Conservation (phyloP, 2,888 invertebrate species). For the Meta bourneti region DNA sequence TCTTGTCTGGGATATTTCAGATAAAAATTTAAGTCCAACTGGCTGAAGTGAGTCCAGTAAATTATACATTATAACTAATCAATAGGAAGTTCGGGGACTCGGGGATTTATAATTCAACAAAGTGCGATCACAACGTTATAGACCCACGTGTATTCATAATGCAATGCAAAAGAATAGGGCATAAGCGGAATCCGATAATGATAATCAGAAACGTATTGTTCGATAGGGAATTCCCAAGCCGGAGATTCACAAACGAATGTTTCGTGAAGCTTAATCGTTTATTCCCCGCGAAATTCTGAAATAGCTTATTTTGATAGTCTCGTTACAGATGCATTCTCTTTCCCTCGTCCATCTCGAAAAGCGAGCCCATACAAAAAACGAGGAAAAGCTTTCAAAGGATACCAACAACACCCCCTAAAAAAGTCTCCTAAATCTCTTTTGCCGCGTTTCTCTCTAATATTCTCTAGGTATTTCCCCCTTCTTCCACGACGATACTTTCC, state of each 20-base stretch:
- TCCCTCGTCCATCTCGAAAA: background rate
- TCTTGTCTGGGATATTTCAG: too few relatives aligned
- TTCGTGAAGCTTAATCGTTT: background rate
- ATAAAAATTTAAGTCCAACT: too few relatives aligned
- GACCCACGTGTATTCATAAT: too few relatives aligned
- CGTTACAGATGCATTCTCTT: background rate
- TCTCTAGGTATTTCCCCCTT: slow-evolving; percentile 9
- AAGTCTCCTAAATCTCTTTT: slow-evolving; percentile 9
- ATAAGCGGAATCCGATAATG: too few relatives aligned
- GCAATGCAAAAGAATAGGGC: too few relatives aligned
- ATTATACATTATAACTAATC: too few relatives aligned
- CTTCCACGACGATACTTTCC: background rate
- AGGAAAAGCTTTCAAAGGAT: background rate
- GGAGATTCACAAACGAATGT: background rate
- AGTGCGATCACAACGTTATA: too few relatives aligned
- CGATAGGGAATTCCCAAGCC: background rate
- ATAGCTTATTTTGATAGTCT: background rate
- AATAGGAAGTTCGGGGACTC: too few relatives aligned
- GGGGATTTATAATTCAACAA: too few relatives aligned
- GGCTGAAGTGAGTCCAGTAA: too few relatives aligned
- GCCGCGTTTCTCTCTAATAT: slow-evolving; percentile 11
- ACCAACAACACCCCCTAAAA: background rate
- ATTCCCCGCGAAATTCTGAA: background rate
- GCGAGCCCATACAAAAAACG: background rate
- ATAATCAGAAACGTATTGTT: too few relatives aligned